Conservation (phyloP, 2,888 invertebrate genomes). For the Gerosis bhagava region DNA sequence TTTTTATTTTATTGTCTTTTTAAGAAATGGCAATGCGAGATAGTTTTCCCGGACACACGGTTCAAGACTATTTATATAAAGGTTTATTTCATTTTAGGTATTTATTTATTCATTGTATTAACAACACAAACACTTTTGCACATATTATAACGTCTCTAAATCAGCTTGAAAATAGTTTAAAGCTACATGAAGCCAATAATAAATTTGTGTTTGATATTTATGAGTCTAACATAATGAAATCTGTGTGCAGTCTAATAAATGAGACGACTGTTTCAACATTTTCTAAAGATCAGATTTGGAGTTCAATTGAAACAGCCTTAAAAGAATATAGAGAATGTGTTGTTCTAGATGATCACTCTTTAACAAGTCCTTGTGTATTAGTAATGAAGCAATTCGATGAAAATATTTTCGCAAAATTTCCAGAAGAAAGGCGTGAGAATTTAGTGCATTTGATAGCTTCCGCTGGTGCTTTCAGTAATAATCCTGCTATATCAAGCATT, state of each 20-base stretch:
- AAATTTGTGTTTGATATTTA: conserved; percentile 68
- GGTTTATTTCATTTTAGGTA: too few relatives aligned
- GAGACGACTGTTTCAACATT: conserved; percentile 68
- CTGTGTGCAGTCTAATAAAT: conserved; percentile 81
- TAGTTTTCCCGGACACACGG: too few relatives aligned
- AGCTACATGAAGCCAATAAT: conserved; percentile 43
- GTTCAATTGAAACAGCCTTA: conserved; percentile 79
- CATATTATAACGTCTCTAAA: conserved; percentile 55
- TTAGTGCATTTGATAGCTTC: conserved; percentile 78
- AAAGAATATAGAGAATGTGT: conserved; percentile 74
- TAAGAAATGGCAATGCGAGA: too few relatives aligned
- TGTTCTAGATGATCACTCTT: conserved; percentile 56
- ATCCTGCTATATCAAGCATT: conserved; percentile 81
- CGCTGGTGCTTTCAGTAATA: conserved; percentile 81
- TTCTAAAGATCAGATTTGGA: conserved; percentile 75
- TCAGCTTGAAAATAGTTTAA: conserved; percentile 47
- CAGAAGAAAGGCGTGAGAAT: conserved; percentile 63
- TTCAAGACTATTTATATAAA: too few relatives aligned
- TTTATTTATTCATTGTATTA: too few relatives aligned
- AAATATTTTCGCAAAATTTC: conserved; percentile 76
- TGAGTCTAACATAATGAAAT: conserved; percentile 76
- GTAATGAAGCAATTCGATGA: conserved; percentile 82
- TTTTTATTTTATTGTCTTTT: too few relatives aligned
- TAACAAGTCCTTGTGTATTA: conserved; percentile 67
- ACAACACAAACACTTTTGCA: conserved; percentile 66